Base-by-base conservation (phyloP, 1,140 invertebrate genomes). In the Neodiprion virginianus region DNA sequence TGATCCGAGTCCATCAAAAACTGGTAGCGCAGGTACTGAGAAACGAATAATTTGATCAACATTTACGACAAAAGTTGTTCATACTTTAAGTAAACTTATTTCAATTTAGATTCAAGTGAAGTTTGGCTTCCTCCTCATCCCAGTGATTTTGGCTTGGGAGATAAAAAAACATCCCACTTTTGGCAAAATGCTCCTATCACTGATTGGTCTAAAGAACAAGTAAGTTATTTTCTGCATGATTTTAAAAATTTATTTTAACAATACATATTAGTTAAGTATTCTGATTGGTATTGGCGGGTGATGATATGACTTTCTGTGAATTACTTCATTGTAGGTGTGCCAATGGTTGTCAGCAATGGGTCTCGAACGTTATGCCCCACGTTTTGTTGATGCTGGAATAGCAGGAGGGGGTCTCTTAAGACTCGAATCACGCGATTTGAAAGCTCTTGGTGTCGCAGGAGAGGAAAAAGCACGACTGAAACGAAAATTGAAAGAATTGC, bases 131-230 rank as follows among this genome's bases (percentile, higher is more conserved):
- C 89, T n/a, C 85, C 88, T 68, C 86, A 87, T 80, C 82, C 86
- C 50, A 77, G 83, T 73, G 88, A 89, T 70, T 85, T 87, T 75
- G 84, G 84, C 75, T 85, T 87, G 70, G 87, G 90, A 86, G 90
- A 92, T 85, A 92, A 93, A 85, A 89, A 92, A 82, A 87, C 81
- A 67, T 87, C 89, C n/a, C 90, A 93, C 74, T 91, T 93, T 75
- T 94, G 93, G 90, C 93, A 94, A 78, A 91, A 90, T 67, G 91
- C 90, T 21, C 92, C 94, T 7, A 93, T 96, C 69, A 90, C 91
- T 28, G 95, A 96, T 79, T 98, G 96, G 96, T 95, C 91, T 77
- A 95, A 95, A 85, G 95, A 96, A 84, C 95, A 97, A 91, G 95
- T 95, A 84, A 85, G 83, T 84, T 40, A 40, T 40, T 40, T 40